Base-by-base conservation (phyloP, 2,888 invertebrate species). In the Nowickia ferox region DNA sequence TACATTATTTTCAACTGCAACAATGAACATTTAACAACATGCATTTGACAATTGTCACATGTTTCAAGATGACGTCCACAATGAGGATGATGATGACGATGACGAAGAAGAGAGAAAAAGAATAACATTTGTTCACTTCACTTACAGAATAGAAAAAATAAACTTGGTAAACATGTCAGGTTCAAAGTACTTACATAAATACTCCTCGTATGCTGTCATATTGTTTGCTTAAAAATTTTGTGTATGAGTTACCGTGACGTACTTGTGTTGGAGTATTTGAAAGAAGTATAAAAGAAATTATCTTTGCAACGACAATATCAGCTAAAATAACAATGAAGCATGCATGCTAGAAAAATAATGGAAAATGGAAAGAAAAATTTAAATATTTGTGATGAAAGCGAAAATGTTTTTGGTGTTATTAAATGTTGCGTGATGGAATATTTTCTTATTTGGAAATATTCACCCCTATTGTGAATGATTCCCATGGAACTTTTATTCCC, bases 21-120 rank as follows among this genome's bases (percentile, higher is more conserved):
- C 68, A 81, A 79, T 79, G 15, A 66, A 59, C 48, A 75, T 65
- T 74, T 65, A 59, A 53, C 51, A 81, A 61, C 77, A 81, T 84
- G 79, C 84, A 80, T 77, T 81, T 81, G 76, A 76, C 80, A 76
- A 76, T 84, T 84, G 84, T 81, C 80, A 81, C 84, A 81, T 68
- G 63, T 44, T 80, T 48, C 42, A 72, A 57, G 57, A 80, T 19
- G 57, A 66, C 57, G 65, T 22, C 15, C 15, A 76, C 30, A 4
- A 22, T 11, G 53, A 55, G 11, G 2, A 55, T 19, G 19, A 59
- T 10, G 15, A 65, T 53, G 75, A 53, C n/a, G 57, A 68, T 17
- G 77, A 65, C 6, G 30, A 30, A 30, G 30, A 30, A 30, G 30
- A 79, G 55, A 69, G 46, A 74, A 74, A 74, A 19, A 10, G 55